These are phyloP conservation scores for Chiloscyllium punctatum DNA, from an alignment of 2,797 vertebrate species.

Conservation along the genomic window DNA sequence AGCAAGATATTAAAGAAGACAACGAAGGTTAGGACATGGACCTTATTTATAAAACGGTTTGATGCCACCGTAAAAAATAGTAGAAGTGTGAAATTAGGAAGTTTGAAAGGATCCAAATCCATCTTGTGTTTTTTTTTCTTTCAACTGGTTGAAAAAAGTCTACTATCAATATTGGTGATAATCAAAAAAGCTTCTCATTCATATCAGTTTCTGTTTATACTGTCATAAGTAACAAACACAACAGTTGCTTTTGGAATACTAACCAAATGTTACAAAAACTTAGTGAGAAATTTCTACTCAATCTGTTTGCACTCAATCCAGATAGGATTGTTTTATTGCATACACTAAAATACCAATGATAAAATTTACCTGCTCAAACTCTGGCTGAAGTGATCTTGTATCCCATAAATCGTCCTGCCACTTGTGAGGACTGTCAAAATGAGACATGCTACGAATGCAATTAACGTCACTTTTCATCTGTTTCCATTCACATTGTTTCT, in stretches of 20 bases:
- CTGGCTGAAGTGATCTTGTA: background rate
- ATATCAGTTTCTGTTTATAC: background rate
- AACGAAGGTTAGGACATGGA: background rate
- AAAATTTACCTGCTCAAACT: constrained; percentile 22
- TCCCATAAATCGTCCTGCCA: background rate
- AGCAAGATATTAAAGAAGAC: background rate
- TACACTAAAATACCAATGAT: background rate
- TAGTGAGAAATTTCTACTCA: background rate
- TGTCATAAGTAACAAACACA: background rate
- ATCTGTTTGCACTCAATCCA: background rate
- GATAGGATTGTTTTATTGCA: background rate
- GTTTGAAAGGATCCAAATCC: background rate
- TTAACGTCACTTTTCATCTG: background rate
- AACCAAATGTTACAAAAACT: background rate
- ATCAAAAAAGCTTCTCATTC: background rate
- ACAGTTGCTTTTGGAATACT: background rate
- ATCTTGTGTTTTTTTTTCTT: background rate
- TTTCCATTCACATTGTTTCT: background rate
- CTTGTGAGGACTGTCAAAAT: background rate
- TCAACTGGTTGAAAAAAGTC: background rate
- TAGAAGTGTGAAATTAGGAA: background rate
- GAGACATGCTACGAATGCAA: background rate
- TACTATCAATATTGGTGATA: background rate
- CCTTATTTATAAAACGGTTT: background rate
- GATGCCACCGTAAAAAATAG: background rate